Evolutionary conservation across 2,113 vertebrate genomes (phyloP).

Genomic region (Hiodon alosoides): DNA sequence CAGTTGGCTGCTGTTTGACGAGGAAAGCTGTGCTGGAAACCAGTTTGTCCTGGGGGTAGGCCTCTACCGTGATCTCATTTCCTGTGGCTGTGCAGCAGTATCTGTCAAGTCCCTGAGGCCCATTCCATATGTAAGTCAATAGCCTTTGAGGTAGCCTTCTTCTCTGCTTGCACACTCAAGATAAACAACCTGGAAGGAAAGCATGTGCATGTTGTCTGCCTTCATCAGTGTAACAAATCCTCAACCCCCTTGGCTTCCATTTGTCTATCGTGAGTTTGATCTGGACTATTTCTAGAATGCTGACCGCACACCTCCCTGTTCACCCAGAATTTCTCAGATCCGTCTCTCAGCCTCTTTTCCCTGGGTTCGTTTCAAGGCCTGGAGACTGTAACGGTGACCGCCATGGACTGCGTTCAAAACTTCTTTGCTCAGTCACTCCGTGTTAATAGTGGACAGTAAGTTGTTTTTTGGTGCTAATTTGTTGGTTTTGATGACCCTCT

Average conservation of each 20-base stretch:
- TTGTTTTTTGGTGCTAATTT: slow-evolving; percentile 26
- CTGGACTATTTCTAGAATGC: neutral
- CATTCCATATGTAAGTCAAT: slow-evolving; percentile 70
- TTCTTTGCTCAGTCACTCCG: slow-evolving; percentile 74
- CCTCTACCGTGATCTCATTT: slow-evolving; percentile 70
- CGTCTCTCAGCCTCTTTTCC: slow-evolving; percentile 71
- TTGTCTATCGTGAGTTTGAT: neutral
- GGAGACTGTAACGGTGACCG: slow-evolving; percentile 60
- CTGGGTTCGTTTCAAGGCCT: slow-evolving; percentile 73
- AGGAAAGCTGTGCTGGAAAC: slow-evolving; percentile 57
- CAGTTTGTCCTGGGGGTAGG: slow-evolving; percentile 79
- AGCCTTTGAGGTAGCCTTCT: no score
- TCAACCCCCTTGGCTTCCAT: neutral
- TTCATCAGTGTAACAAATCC: neutral
- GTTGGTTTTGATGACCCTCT: neutral
- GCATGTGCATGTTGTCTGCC: no score
- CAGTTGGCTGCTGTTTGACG: slow-evolving; percentile 77
- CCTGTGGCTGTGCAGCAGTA: slow-evolving; percentile 65
- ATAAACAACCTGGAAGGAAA: neutral
- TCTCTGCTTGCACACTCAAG: neutral
- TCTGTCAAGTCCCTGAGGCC: slow-evolving; percentile 71
- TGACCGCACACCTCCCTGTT: neutral
- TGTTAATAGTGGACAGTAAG: slow-evolving; percentile 75
- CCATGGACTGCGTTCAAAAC: slow-evolving; percentile 59
- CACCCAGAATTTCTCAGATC: slow-evolving; percentile 71